phyloP scores from a whole-genome alignment of 2,888 invertebrate genomes.

The Heterodera filipjevi region DNA sequence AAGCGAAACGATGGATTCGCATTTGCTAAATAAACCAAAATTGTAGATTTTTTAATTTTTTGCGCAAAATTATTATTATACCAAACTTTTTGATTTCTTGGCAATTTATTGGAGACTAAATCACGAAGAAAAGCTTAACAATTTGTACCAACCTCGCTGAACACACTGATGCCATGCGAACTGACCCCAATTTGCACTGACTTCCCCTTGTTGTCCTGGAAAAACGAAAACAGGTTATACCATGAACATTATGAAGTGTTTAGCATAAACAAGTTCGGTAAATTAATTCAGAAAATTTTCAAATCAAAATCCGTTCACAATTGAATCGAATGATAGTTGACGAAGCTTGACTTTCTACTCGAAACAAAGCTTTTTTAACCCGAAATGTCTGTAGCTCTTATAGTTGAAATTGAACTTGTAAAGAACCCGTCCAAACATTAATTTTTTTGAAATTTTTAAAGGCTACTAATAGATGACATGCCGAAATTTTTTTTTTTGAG shows the following conservation, averaged over 20 bases:
- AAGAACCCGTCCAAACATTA: too few species aligned
- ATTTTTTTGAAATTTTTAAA: too few species aligned
- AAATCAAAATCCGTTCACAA: too few species aligned
- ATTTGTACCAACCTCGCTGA: slow-evolving; percentile 73
- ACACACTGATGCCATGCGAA: slow-evolving; percentile 90
- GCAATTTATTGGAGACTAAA: background rate
- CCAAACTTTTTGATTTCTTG: too few species aligned
- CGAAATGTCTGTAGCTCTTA: too few species aligned
- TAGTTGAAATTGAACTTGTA: too few species aligned
- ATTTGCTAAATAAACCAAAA: slow-evolving; percentile 71
- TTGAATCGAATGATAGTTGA: too few species aligned
- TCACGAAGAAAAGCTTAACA: background rate
- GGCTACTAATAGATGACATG: too few species aligned
- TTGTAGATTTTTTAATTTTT: background rate
- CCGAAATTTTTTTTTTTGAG: background rate
- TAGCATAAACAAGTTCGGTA: background rate
- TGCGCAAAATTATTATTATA: background rate
- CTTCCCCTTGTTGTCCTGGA: slow-evolving; percentile 84
- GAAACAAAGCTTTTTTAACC: too few species aligned
- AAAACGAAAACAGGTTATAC: background rate
- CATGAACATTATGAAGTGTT: background rate
- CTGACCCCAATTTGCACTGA: slow-evolving; percentile 96
- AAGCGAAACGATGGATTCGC: slow-evolving; percentile 94
- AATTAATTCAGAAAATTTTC: slow-evolving; percentile 17
- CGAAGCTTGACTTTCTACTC: too few species aligned